Evolutionary conservation across 2,113 vertebrate species (phyloP).

Genomic region (Chamaea fasciata): DNA sequence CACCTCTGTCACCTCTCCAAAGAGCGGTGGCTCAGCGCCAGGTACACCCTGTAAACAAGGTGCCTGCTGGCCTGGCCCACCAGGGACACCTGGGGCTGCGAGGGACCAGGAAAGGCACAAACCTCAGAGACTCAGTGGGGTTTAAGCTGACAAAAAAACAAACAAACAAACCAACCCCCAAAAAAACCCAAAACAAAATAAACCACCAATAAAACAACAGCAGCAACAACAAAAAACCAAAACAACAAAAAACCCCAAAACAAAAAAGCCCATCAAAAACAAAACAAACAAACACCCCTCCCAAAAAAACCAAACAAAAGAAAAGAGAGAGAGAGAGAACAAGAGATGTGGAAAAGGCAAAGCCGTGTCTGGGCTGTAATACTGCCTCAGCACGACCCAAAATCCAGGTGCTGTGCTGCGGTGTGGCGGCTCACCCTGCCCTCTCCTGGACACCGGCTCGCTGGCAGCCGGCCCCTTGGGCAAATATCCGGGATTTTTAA

Average conservation of each 20-base stretch:
- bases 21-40: background rate
- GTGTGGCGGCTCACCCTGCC: background rate
- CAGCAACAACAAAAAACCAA: too few species aligned
- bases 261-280: too few species aligned
- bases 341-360: background rate
- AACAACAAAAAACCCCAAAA: background rate
- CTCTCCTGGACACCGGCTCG: background rate
- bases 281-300: too few species aligned
- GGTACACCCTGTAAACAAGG: background rate
- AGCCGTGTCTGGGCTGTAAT: background rate
- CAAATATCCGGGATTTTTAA: background rate
- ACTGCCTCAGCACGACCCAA: rapidly evolving
- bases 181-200: background rate
- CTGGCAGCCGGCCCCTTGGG: background rate
- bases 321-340: too few species aligned
- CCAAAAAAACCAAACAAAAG: too few species aligned
- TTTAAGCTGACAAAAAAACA: background rate
- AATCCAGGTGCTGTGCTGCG: background rate
- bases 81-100: background rate
- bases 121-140: background rate
- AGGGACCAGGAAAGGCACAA: background rate
- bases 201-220: too few species aligned
- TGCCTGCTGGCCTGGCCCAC: background rate
- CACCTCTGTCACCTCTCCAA: background rate
- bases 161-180: too few species aligned